A percentile compares a stretch with the other conserved stretches of the same genome.
Conservation (phyloP, 2,113 vertebrate species). For the Gallinago paraguaiae region DNA sequence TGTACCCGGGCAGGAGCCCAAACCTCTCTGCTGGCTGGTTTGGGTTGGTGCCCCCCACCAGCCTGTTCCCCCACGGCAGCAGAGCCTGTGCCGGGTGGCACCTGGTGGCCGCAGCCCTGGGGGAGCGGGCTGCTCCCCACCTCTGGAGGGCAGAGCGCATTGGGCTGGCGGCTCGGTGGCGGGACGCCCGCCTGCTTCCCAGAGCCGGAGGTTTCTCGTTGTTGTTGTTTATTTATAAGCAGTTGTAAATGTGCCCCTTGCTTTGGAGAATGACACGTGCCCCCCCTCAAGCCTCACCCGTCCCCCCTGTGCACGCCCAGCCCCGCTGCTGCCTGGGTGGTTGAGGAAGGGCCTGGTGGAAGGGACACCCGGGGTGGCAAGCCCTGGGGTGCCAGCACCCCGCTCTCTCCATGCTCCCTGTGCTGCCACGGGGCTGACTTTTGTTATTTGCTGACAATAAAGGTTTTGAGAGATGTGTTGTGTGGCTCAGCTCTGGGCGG, state of each 20-base stretch:
- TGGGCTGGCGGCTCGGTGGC: not conserved
- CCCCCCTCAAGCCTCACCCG: not conserved
- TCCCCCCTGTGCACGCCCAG: not conserved
- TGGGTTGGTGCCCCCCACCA: not conserved
- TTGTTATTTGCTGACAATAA: slow-evolving; percentile 64
- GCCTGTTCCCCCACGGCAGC: not conserved
- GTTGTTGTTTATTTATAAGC: slow-evolving; percentile 64
- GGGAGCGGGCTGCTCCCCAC: not conserved
- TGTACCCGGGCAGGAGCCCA: not conserved
- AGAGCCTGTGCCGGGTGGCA: not conserved
- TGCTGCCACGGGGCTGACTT: not conserved
- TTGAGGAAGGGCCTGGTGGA: not conserved
- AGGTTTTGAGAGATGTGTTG: slow-evolving; percentile 41
- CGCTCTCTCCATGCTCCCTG: not conserved
- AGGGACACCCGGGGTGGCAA: rapidly evolving
- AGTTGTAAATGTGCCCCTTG: slow-evolving; percentile 35
- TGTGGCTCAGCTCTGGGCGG: not conserved
- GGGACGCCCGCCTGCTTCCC: not conserved
- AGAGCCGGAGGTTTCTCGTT: not conserved
- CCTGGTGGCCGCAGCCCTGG: not conserved
- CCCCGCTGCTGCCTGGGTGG: not conserved
- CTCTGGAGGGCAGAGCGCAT: not conserved
- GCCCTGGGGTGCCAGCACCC: not conserved
- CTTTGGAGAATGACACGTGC: slow-evolving; percentile 15
- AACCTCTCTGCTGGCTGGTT: not conserved